Evolutionary conservation across 2,888 invertebrate species (phyloP), one percentile per base, ranked within the genome.

Genomic region (Pristionchus arcanus): DNA sequence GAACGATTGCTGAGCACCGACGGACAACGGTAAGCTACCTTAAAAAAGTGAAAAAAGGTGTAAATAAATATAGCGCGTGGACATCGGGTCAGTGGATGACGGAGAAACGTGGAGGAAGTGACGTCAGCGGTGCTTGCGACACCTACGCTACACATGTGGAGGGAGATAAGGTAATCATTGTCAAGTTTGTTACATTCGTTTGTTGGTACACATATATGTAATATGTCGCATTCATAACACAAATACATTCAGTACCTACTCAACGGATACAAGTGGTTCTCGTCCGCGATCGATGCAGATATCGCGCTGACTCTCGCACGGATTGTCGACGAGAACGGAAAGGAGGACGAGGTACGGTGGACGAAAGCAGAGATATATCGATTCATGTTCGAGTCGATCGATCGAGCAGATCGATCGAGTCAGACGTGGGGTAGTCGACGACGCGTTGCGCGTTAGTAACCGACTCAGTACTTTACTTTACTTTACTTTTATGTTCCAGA

Each of bases 41-140:
- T 3, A 59, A 59, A 7, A 59, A 25, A 59, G 15, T 25, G 25
- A 59, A 87, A 92, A 9, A 91, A 94, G 66, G 96, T 96, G 92
- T 4, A 59, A 59, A 71, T 25, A 31, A 42, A 5, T 55, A 7
- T 37, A 87, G 87, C 21, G 87, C 87, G n/a, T 96, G 96, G 96
- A 96, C 96, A 0, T 96, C 96, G 90, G 96, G 96, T 0, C 96
- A 96, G 93, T 96, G 96, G 96, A 96, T 96, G 96, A 96, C 96
- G 0, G 96, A 96, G 92, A 95, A 96, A 91, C 94, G 94, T 91
- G 96, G 96, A 59, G 96, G 96, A 13, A 96, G 96, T 66, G 96
- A 96, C 95, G 96, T 96, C 21, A 96, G 96, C 11, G 94, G 95
- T 90, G 96, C 91, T 90, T 93, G 92, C 74, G 94, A 94, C 81